These are phyloP conservation scores for Argentina silus DNA, from an alignment of 2,797 vertebrate genomes.

Conservation along the genomic window DNA sequence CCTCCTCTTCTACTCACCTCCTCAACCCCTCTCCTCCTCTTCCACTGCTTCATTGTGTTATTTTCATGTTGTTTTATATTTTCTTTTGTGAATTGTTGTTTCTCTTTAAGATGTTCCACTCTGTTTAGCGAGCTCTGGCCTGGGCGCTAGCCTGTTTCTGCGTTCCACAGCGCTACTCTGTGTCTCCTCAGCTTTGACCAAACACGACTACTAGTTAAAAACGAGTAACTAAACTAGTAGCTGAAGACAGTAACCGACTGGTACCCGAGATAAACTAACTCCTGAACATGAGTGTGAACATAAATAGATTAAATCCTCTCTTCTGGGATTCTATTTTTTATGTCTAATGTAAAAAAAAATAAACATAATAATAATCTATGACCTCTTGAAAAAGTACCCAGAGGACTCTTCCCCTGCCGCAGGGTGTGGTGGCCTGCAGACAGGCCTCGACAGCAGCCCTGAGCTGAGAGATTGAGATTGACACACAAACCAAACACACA, in stretches of 20 bases:
- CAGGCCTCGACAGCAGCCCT: background rate
- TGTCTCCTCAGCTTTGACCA: no score
- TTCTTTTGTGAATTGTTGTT: slow-evolving; percentile 4
- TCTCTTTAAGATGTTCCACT: background rate
- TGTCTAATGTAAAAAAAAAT: background rate
- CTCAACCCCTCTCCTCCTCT: background rate
- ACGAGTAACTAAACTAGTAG: no score
- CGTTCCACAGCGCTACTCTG: no score
- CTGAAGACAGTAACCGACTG: background rate
- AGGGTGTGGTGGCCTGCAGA: background rate
- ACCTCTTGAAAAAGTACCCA: background rate
- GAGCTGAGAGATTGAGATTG: background rate
- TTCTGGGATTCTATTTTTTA: background rate
- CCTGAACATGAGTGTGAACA: background rate
- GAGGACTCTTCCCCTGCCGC: background rate
- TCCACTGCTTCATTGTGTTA: background rate
- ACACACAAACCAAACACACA: slow-evolving; percentile 2
- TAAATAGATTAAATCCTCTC: background rate
- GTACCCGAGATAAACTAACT: background rate
- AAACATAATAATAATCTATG: background rate
- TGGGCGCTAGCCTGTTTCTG: background rate
- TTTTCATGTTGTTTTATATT: background rate
- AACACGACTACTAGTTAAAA: no score
- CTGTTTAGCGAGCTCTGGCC: background rate
- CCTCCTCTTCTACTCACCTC: no score